Conservation (phyloP, 2,797 vertebrate species). For the Enteromius trimaculatus region DNA sequence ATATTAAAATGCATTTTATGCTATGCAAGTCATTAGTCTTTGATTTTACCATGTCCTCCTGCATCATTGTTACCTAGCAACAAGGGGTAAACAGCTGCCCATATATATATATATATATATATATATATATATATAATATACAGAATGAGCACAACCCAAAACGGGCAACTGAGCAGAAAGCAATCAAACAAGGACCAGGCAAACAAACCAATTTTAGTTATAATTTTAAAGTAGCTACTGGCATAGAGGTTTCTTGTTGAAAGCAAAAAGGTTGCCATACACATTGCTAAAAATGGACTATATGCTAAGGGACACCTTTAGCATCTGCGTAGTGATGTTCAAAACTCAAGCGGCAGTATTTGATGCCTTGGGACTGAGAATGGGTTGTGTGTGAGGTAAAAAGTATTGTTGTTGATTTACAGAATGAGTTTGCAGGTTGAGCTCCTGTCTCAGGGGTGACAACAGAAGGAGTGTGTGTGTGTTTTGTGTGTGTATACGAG, state of each 20-base stretch:
- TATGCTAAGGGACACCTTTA: constrained; percentile 5
- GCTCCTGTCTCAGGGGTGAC: constrained; percentile 52
- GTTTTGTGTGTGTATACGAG: not conserved
- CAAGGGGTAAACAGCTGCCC: too few relatives aligned
- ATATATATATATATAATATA: too few relatives aligned
- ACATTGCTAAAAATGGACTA: not conserved
- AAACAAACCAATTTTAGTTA: too few relatives aligned
- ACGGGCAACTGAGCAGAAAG: too few relatives aligned
- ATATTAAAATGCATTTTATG: not conserved
- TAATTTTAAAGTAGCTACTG: too few relatives aligned
- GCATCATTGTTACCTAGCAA: too few relatives aligned
- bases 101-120: too few relatives aligned
- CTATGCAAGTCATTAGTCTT: too few relatives aligned
- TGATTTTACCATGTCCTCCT: not conserved
- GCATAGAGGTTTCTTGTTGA: too few relatives aligned
- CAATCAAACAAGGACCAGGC: too few relatives aligned
- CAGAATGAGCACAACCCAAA: too few relatives aligned
- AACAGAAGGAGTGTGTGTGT: constrained; percentile 30
- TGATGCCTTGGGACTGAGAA: constrained; percentile 8
- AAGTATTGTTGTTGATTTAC: constrained; percentile 47
- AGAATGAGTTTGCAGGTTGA: constrained; percentile 37
- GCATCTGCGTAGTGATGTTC: not conserved
- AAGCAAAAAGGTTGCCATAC: too few relatives aligned
- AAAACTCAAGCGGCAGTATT: not conserved
- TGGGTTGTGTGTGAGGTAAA: not conserved